Conservation (phyloP, 2,797 vertebrate genomes). For the Anomalospiza imberbis region DNA sequence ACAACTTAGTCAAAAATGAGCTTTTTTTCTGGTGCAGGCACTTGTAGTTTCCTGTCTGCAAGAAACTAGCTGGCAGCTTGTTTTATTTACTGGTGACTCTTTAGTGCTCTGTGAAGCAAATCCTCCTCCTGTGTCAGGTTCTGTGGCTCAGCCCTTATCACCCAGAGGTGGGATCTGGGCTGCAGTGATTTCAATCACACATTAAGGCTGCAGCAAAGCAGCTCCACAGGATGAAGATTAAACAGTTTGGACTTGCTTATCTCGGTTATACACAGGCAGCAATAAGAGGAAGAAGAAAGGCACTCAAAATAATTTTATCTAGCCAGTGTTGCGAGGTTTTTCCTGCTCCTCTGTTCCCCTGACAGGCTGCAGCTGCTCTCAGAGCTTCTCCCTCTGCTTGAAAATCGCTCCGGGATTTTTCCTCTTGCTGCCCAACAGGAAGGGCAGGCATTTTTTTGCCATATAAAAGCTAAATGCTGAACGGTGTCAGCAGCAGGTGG, state of each 20-base stretch:
- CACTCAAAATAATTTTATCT: conserved; percentile 27
- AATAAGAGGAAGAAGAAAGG: background rate
- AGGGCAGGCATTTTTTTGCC: accelerated
- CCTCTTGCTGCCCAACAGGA: background rate
- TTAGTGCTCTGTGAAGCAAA: conserved; percentile 61
- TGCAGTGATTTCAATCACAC: background rate
- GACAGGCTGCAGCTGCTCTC: background rate
- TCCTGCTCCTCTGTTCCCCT: background rate
- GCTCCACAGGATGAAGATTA: background rate
- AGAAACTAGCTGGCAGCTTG: background rate
- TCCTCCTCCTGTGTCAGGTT: background rate
- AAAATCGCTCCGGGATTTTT: background rate
- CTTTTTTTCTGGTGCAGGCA: background rate
- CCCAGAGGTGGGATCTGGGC: background rate
- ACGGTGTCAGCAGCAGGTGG: background rate
- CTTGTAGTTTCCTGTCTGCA: background rate
- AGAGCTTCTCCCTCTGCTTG: background rate
- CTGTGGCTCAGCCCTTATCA: background rate
- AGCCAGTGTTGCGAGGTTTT: background rate
- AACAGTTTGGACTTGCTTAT: conserved; percentile 22
- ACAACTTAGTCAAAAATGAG: background rate
- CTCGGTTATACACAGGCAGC: conserved; percentile 4
- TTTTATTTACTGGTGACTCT: conserved; percentile 54
- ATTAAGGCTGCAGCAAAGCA: background rate
- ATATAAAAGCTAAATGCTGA: background rate